Evolutionary conservation across 1,140 invertebrate genomes (phyloP), one percentile per base, ranked within the genome.

Genomic region (Drosophila pseudoananassae): DNA sequence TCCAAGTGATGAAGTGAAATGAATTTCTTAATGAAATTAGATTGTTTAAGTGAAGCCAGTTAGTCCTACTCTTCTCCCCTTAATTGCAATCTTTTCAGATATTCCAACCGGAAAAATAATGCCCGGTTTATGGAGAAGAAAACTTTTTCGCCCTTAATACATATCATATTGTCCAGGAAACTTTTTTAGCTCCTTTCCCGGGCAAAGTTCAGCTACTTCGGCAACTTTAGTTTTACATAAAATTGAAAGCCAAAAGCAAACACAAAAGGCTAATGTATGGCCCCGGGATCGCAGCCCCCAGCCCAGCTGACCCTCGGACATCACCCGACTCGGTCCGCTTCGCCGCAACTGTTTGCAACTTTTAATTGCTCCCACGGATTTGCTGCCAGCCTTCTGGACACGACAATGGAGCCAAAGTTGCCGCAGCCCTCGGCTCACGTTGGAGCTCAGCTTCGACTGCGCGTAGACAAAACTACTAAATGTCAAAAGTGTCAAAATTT

Each of bases 401-500:
- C 59, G 73, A 84, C 80, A 84, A 83, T 73, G 66, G 49, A 50
- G 17, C 40, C 7, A 50, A 53, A 46, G 65, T 76, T 71, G 33
- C 15, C 20, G 25, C 25, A 27, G 25, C 25, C 25, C 25, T 27
- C 25, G 25, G 25, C 25, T 29, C 50, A 52, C 69, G 61, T 38
- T 52, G n/a, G 31, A 53, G 47, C 50, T 36, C 17, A 12, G 56
- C 59, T 76, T 68, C 47, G 36, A 52, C 60, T 59, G 55, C 64
- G 50, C 72, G 66, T 87, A 88, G 83, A 87, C 83, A 76, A 88
- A 88, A 88, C 83, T 89, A 88, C 83, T 88, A 88, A 88, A 88
- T 89, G 83, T 88, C 83, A 89, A 89, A 83, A 88, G 83, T 88
- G 83, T 88, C 83, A 88, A 88, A 87, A 88, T 76, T 89, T 83